These are phyloP conservation scores for Thamnaconus septentrionalis DNA, from an alignment of 2,113 vertebrate species.

Conservation along the genomic window DNA sequence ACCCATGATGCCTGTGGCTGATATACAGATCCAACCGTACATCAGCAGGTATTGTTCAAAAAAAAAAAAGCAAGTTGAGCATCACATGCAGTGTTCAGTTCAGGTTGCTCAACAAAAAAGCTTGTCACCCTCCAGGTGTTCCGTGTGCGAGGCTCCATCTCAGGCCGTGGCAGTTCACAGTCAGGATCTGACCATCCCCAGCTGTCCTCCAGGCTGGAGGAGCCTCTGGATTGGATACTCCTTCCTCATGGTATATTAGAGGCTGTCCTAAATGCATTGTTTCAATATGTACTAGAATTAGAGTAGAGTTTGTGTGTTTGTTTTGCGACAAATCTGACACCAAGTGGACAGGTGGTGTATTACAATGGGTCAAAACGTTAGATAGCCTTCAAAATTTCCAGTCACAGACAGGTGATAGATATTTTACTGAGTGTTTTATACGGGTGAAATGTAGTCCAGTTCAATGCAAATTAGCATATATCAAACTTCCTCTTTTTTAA, in stretches of 20 bases:
- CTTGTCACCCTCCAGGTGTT: constrained; percentile 71
- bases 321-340: too few species aligned
- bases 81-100: too few species aligned
- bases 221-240: constrained; percentile 98
- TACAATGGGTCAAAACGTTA: too few species aligned
- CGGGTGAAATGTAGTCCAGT: too few species aligned
- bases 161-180: constrained; percentile 92
- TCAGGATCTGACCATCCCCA: constrained; percentile 89
- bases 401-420: too few species aligned
- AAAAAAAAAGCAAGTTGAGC: too few species aligned
- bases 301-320: background rate
- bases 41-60: constrained; percentile 81
- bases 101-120: rapidly evolving
- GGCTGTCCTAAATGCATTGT: background rate
- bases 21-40: constrained; percentile 82
- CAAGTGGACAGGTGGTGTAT: too few species aligned
- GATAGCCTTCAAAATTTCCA: too few species aligned
- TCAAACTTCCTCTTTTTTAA: too few species aligned
- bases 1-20: constrained; percentile 93
- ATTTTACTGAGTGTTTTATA: too few species aligned
- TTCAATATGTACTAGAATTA: background rate
- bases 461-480: too few species aligned
- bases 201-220: constrained; percentile 89
- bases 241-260: constrained; percentile 88
- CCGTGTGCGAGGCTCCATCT: constrained; percentile 91